phyloP scores from a whole-genome alignment of 1,140 invertebrate species.

The Himalopsyche phryganea region DNA sequence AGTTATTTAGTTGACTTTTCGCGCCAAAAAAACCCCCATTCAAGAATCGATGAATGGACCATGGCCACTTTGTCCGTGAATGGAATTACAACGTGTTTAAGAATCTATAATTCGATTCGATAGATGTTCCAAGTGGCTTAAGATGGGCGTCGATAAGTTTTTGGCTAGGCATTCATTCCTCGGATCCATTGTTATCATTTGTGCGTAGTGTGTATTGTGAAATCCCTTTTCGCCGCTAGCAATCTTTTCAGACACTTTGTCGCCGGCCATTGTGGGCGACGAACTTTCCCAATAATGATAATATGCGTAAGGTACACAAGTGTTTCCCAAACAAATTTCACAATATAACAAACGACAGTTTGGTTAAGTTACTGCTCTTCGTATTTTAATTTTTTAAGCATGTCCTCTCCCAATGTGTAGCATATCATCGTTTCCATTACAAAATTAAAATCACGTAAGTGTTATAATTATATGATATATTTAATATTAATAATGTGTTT shows the following conservation, averaged over 20 bases:
- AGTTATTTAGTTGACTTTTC: conserved; percentile 4
- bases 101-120: conserved; percentile 28
- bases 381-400: no score
- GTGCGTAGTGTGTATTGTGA: background rate
- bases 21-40: conserved; percentile 8
- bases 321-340: no score
- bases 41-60: conserved; percentile 1
- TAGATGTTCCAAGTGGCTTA: conserved; percentile 17
- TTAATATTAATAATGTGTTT: no score
- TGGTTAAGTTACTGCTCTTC: no score
- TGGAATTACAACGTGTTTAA: conserved; percentile 18
- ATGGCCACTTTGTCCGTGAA: conserved; percentile 11
- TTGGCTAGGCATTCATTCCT: conserved; percentile 1
- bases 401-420: no score
- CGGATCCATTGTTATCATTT: background rate
- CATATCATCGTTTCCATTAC: no score
- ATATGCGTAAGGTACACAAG: no score
- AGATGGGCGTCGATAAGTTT: conserved; percentile 1
- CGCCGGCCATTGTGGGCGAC: conserved; percentile 4
- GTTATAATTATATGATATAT: no score
- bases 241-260: conserved; percentile 12
- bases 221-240: background rate
- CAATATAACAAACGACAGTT: no score
- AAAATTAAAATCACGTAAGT: no score
- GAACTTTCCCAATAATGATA: background rate